Conservation (phyloP, 2,797 vertebrate genomes). For the Epinephelus malabaricus region DNA sequence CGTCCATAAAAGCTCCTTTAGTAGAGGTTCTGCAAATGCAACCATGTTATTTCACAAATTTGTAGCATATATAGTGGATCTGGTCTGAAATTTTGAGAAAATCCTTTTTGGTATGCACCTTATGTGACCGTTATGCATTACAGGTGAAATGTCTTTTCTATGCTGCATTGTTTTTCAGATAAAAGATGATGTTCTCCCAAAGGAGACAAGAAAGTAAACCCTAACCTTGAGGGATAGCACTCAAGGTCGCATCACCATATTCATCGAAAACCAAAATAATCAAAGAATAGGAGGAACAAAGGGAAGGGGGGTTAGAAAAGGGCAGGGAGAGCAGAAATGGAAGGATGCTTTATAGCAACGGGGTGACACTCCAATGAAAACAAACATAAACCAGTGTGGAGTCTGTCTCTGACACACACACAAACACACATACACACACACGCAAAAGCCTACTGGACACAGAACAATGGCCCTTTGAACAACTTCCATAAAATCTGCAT, state of each 20-base stretch:
- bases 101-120: background rate
- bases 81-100: background rate
- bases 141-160: background rate
- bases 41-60: background rate
- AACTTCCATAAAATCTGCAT: conserved; percentile 35
- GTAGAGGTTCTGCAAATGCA: background rate
- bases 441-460: conserved; percentile 20
- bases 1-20: background rate
- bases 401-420: too few species aligned
- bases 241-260: background rate
- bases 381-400: too few species aligned
- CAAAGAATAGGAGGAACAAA: conserved; percentile 13
- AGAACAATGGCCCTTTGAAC: conserved; percentile 64
- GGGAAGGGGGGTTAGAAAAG: background rate
- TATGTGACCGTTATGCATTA: background rate
- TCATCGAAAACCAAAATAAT: background rate
- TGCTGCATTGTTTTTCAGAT: background rate
- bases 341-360: background rate
- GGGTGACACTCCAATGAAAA: background rate
- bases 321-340: background rate
- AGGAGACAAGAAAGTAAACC: background rate
- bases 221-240: background rate
- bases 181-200: too few species aligned
- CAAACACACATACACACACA: background rate
- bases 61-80: too few species aligned